Conservation (phyloP, 1,140 invertebrate species). For the Drosophila tristis region DNA sequence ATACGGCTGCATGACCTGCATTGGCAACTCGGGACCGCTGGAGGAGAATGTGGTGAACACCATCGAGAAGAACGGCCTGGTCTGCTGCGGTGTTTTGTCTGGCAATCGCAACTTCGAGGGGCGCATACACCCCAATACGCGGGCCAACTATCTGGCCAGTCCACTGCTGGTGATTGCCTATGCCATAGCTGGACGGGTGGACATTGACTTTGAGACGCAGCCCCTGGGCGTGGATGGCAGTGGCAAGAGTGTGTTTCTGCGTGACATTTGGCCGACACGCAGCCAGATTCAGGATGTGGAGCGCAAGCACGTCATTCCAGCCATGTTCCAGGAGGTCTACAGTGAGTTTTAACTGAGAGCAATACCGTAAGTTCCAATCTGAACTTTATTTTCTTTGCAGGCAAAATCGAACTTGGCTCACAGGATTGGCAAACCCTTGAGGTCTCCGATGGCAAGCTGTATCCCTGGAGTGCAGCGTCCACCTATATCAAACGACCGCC, state of each 20-base stretch:
- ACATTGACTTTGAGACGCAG: conserved; percentile 97
- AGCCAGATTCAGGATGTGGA: conserved; percentile 96
- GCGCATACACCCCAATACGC: conserved; percentile 96
- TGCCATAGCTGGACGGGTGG: conserved; percentile 96
- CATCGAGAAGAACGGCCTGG: conserved; percentile 97
- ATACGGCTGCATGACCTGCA: conserved; percentile 99
- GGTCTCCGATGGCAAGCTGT: conserved; percentile 93
- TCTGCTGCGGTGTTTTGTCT: conserved; percentile 97
- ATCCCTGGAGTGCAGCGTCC: conserved; percentile 95
- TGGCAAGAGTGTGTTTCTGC: conserved; percentile 91
- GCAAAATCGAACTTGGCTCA: conserved; percentile 94
- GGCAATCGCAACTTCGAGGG: conserved; percentile 99
- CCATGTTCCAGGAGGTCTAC: conserved; percentile 97
- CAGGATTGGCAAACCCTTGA: conserved; percentile 92
- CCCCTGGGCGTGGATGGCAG: conserved; percentile 90
- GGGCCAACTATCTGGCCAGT: conserved; percentile 98
- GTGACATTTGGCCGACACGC: conserved; percentile 98
- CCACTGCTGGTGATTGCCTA: conserved; percentile 99
- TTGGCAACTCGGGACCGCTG: conserved; percentile 98
- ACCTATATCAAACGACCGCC: conserved; percentile 99
- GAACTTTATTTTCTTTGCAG: conserved; percentile 53
- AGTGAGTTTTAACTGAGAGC: conserved; percentile 44
- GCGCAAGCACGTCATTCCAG: conserved; percentile 94
- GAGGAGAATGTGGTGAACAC: conserved; percentile 95
- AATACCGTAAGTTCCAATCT: too few relatives aligned